Evolutionary conservation across 1,140 invertebrate species (phyloP), one percentile per base, ranked within the genome.

Genomic region (Drosophila sucinea): DNA sequence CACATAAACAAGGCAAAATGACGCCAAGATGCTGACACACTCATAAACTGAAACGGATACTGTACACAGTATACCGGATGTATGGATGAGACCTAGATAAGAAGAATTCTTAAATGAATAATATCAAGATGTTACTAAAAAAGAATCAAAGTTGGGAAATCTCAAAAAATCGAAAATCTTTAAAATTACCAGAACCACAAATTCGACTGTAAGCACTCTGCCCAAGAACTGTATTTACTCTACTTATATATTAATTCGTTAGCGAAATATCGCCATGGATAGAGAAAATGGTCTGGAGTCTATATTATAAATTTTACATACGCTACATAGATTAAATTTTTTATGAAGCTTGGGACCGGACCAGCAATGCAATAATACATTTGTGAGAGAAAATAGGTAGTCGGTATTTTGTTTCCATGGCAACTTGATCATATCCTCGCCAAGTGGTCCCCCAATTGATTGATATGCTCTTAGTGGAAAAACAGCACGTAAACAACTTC

Each of bases 361-460:
- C 68, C 55, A 71, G 35, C 5, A 54, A 32, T 56, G 10, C n/a
- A 62, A 73, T 38, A 51, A 76, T 65, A 75, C 72, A 76, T 63
- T 74, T 58, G 58, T 47, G 27, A 30, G 30, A 25, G 33, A 51
- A 47, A 40, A 63, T 27, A 11, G 29, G 54, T 54, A 73, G 8
- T 56, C 23, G 33, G 29, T 33, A 54, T 41, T 60, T 66, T 54
- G 60, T 30, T 56, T 11, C 33, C 38, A 56, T 44, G 44, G 27
- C 47, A 29, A 40, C n/a, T 30, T 57, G 30, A 35, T 60, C 65
- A 51, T 47, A 65, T 55, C 66, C 68, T 78, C 70, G 65, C 67
- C 61, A 61, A 61, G 67, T 75, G 33, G 67, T 6, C 6, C 68
- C 80, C 56, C 73, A 67, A 56, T 84, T 77, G 81, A 84, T 84